These are phyloP conservation scores for Seladonia tumulorum DNA, from an alignment of 2,888 invertebrate species.

Conservation along the genomic window DNA sequence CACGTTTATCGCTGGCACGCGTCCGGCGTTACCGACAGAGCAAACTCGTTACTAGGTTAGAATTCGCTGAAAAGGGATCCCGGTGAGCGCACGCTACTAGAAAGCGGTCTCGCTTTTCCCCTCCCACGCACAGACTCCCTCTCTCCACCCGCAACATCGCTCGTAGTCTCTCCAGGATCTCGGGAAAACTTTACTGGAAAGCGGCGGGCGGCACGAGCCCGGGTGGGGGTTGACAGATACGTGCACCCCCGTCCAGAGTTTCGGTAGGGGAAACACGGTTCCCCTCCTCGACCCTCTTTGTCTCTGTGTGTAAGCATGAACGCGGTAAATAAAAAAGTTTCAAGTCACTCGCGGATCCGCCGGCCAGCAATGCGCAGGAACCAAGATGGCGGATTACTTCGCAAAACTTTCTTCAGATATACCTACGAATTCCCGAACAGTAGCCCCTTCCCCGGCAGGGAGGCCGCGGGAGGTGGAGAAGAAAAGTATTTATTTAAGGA, in stretches of 20 bases:
- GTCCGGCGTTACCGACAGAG: slow-evolving; percentile 74
- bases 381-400: slow-evolving; percentile 79
- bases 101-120: slow-evolving; percentile 68
- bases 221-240: slow-evolving; percentile 65
- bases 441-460: slow-evolving; percentile 17
- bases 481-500: slow-evolving; percentile 48
- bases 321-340: slow-evolving; percentile 77
- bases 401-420: slow-evolving; percentile 69
- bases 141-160: slow-evolving; percentile 49
- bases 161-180: slow-evolving; percentile 73
- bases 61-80: slow-evolving; percentile 72
- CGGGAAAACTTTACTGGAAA: slow-evolving; percentile 77
- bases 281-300: slow-evolving; percentile 53
- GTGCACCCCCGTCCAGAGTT: slow-evolving; percentile 64
- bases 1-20: slow-evolving; percentile 71
- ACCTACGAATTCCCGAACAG: slow-evolving; percentile 59
- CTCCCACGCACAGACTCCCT: slow-evolving; percentile 50
- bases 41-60: slow-evolving; percentile 74
- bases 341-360: slow-evolving; percentile 74
- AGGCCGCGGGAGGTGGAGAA: background rate
- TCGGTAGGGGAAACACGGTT: slow-evolving; percentile 64
- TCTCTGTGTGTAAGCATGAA: slow-evolving; percentile 64
- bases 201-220: slow-evolving; percentile 64
- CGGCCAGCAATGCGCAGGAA: slow-evolving; percentile 76
- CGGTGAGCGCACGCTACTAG: slow-evolving; percentile 65